Evolutionary conservation across 2,797 vertebrate genomes (phyloP), one percentile per base, ranked within the genome.

Genomic region (Amphiprion clarkii): DNA sequence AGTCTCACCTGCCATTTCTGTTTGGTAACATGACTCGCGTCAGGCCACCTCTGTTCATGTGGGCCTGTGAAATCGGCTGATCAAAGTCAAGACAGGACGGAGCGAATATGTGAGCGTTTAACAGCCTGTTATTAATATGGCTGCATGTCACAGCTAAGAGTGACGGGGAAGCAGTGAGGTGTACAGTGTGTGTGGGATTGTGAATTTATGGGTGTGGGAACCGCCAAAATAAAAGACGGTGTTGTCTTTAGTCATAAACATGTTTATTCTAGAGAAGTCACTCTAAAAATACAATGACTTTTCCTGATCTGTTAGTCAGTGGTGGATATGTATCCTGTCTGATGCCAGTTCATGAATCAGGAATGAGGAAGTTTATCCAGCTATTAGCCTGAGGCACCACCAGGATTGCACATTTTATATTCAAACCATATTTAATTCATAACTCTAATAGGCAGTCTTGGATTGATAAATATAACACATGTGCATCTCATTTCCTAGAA

Each of bases 401-500:
- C n/a, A 29, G 48, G 14, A 70, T 69, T 39, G 40, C 17, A 21
- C 19, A 7, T 61, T 76, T 74, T 27, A 65, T 55, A 61, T 72
- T 52, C 55, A 64, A 80, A 68, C 27, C 39, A 74, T n/a, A 65
- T 71, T 83, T 58, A 29, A 70, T 77, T 51, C 10, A 48, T 53
- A 55, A 57, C 23, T 12, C 67, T 71, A 81, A 79, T 71, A 66
- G 70, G 61, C 70, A 55, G 74, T 72, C 44, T 79, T 19, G 44
- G 12, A 70, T 57, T 17, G 25, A 73, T 74, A 80, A 82, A 86
- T 79, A 75, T 58, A 85, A 67, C 67, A 62, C 80, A 79, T 29
- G n/a, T 85, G 76, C 0, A 2, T 68, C 79, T 87, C 39, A 80
- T 90, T 91, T 89, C 78, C 78, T 73, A 63, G 66, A 86, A 88